Conservation (phyloP, 2,113 vertebrate species). For the Miniopterus natalensis region DNA sequence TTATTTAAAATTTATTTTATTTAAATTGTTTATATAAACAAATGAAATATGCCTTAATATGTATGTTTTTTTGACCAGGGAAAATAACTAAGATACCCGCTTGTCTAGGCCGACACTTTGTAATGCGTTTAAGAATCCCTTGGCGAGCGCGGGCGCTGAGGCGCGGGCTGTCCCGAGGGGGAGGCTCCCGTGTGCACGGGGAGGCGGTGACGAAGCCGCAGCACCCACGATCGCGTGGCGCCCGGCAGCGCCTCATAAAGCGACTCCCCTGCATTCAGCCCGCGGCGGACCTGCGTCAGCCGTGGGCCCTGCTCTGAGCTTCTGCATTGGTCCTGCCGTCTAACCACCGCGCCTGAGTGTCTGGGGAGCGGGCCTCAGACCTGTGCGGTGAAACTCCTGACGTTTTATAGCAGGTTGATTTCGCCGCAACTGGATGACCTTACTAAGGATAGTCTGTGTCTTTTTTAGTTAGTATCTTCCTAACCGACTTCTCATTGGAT, state of each 20-base stretch:
- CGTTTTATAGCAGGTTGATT: neutral
- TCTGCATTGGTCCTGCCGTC: neutral
- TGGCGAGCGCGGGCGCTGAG: fast-evolving
- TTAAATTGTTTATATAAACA: neutral
- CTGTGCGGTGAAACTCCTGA: neutral
- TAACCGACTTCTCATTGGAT: neutral
- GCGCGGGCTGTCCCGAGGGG: neutral
- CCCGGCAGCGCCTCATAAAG: neutral
- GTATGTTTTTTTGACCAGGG: neutral
- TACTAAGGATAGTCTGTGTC: neutral
- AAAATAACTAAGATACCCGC: neutral
- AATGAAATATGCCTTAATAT: neutral
- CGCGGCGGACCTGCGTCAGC: neutral
- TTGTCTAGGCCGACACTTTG: neutral
- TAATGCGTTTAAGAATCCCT: neutral
- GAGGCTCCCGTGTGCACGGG: too few species aligned
- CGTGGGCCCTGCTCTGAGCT: fast-evolving
- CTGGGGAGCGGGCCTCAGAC: neutral
- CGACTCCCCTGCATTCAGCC: neutral
- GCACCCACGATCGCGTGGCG: fast-evolving
- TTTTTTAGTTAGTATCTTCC: neutral
- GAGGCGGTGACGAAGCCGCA: too few species aligned
- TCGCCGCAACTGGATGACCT: neutral
- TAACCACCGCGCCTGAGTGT: fast-evolving
- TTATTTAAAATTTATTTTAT: neutral